These are phyloP conservation scores for Tachuris rubrigastra DNA, from an alignment of 2,113 vertebrate species.

Conservation along the genomic window DNA sequence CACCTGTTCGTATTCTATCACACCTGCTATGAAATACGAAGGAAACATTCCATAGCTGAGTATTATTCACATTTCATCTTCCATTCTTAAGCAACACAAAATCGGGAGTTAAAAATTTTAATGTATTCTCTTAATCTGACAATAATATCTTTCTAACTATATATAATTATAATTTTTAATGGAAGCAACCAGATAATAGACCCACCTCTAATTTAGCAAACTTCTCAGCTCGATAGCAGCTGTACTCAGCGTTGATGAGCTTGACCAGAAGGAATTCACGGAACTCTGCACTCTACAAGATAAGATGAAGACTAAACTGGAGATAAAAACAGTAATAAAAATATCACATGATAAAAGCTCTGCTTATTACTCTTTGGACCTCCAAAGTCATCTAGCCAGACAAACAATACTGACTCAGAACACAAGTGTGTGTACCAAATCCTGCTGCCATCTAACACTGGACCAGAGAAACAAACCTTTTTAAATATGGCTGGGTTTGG, in stretches of 20 bases:
- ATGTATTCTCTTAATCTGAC: background rate
- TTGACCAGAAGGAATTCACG: constrained; percentile 88
- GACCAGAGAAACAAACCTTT: constrained; percentile 60
- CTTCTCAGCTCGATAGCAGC: constrained; percentile 85
- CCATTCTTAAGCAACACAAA: background rate
- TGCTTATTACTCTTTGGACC: background rate
- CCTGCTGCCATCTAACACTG: background rate
- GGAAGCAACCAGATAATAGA: background rate
- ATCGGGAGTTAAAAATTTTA: background rate
- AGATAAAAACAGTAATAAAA: background rate
- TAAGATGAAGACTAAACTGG: background rate
- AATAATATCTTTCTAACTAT: background rate
- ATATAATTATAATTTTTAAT: background rate
- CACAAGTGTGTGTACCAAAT: background rate
- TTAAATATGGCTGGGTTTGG: constrained; percentile 72
- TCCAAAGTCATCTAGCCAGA: background rate
- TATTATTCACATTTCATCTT: background rate
- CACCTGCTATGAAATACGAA: background rate
- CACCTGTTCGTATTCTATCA: background rate
- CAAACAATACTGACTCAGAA: background rate
- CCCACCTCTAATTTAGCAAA: constrained; percentile 88
- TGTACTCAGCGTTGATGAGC: constrained; percentile 91
- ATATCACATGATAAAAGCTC: background rate
- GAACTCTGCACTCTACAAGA: constrained; percentile 76
- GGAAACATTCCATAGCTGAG: background rate